Base-by-base conservation (phyloP, 1,140 invertebrate genomes). In the Piezodorus guildinii region DNA sequence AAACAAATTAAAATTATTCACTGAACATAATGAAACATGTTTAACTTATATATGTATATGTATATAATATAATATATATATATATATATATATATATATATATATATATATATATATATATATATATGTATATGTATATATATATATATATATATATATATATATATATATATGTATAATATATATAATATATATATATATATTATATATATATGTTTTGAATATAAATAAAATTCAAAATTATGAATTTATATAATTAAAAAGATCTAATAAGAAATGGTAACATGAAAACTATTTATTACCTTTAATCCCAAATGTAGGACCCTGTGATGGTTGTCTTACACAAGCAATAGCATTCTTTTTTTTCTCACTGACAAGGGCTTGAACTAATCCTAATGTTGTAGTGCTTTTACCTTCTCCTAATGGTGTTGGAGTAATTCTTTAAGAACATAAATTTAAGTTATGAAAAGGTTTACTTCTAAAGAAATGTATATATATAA, bases 321-420 rank as follows among this genome's bases (percentile, higher is more conserved):
- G 96, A 23, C 96, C 96, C 76, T 98, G 95, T 39, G 94, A 96
- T 0, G 97, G 96, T 74, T 99, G 97, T n/a, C 97, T 81, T 58
- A 99, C 83, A 72, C 91, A 96, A 8, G 91, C 96, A 74, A 99
- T 82, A 0, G 91, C 83, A 78, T 98, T 98, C 68, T 83, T 87
- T 5, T 83, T 81, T 65, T 85, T 82, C 70, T 95, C 90, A 5
- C 88, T 89, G 2, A 86, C 84, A 12, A 99, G 76, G 10, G 95
- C 94, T 77, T 99, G 97, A 12, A 86, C 86, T 59, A 99, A 75
- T 39, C 97, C 97, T 69, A 99, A 82, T 0, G 90, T 85, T 0
- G 96, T 98, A 0, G 97, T 99, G 73, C 86, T 96, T 78, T 98
- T 98, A 2, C 96, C 95, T 78, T 98, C 96, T 9, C 96, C 96